Base-by-base conservation (phyloP, 1,140 invertebrate genomes). In the Battus philenor region DNA sequence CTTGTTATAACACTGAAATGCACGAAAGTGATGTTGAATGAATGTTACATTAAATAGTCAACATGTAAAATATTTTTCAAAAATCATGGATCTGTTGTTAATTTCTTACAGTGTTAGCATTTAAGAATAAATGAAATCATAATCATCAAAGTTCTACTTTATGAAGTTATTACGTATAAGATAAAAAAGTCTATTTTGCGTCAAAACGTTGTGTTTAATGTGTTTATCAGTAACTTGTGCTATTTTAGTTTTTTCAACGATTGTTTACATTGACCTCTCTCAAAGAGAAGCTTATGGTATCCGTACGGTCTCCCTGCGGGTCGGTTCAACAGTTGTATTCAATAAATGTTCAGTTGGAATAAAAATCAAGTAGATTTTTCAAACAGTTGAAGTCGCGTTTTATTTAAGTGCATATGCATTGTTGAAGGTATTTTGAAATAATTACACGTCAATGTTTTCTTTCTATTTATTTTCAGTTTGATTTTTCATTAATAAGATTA, bases 401-500 rank as follows among this genome's bases (percentile, higher is more conserved):
- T 4, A 26, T 39, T 39, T 39, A n/a, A n/a, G n/a, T n/a, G 11
- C 24, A 20, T 12, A 26, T n/a, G 13, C 22, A 11, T n/a, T 27
- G 30, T 41, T 49, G 11, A 39, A 39, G 30, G 15, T 20, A 41
- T 7, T 44, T 57, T 44, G 44, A 63, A 64, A 66, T 49, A 54
- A 72, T 59, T 55, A 70, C 57, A 68, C 50, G 34, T 46, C 44
- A 54, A 55, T 47, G 61, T 67, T 75, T 80, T 56, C 54, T 77
- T 77, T 79, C 74, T 78, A 80, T 80, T 63, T 79, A 82, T 80
- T 82, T 80, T 70, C 76, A 71, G 72, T 84, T 84, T 82, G 72
- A 81, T 82, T 84, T 81, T 80, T 81, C 70, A 81, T 84, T 81
- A 82, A 80, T 80, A 81, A 82, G 80, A 82, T 81, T 82, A 84